A percentile compares a stretch with the other conserved stretches of the same genome.
phyloP scores from a whole-genome alignment of 2,888 invertebrate genomes.

The Diogma glabrata region DNA sequence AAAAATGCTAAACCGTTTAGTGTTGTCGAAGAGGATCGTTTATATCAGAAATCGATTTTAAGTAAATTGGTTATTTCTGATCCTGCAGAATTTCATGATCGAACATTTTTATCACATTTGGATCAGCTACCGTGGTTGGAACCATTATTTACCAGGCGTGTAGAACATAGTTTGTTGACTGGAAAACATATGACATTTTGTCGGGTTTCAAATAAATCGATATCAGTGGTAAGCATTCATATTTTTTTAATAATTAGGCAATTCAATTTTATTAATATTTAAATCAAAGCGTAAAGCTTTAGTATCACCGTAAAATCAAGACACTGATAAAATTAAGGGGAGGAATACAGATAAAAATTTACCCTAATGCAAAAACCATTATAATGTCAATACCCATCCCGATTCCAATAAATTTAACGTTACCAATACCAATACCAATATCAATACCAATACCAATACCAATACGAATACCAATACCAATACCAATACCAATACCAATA shows the following conservation, averaged over 20 bases:
- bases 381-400: too few species aligned
- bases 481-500: too few species aligned
- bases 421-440: too few species aligned
- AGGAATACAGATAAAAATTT: too few species aligned
- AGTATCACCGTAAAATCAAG: too few species aligned
- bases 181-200: conserved; percentile 53
- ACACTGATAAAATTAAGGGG: too few species aligned
- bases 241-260: too few species aligned
- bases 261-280: not conserved
- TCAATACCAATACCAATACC: too few species aligned
- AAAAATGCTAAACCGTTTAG: conserved; percentile 47
- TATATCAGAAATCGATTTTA: conserved; percentile 31
- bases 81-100: conserved; percentile 67
- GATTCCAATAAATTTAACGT: too few species aligned
- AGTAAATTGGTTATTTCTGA: conserved; percentile 60
- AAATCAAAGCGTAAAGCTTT: too few species aligned
- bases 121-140: conserved; percentile 71
- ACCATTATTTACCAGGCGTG: conserved; percentile 57
- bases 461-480: too few species aligned
- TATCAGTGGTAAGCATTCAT: conserved; percentile 32
- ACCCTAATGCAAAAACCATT: too few species aligned
- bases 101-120: conserved; percentile 64
- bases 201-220: conserved; percentile 32
- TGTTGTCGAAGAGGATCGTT: conserved; percentile 31
- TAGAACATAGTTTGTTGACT: conserved; percentile 61